A percentile compares a stretch with the other conserved stretches of the same genome.
Evolutionary conservation across 1,140 invertebrate genomes (phyloP).

Genomic region (Cydia strobilella): DNA sequence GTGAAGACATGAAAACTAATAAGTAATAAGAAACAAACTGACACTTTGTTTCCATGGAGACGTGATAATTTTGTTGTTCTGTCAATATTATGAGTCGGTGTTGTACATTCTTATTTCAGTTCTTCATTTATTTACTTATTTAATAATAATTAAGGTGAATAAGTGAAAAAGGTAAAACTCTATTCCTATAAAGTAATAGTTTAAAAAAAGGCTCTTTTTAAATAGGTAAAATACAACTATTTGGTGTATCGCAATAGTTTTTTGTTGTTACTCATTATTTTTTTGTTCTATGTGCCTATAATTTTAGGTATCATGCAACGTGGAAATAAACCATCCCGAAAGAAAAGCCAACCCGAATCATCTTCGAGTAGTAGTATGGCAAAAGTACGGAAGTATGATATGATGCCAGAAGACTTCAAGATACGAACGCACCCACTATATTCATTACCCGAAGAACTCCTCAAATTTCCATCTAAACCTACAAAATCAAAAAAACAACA

Average conservation of each 20-base stretch:
- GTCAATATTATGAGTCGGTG: neutral
- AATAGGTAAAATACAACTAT: neutral
- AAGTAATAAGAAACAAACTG: neutral
- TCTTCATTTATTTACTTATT: neutral
- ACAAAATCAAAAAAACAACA: conserved; percentile 54
- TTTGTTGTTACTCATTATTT: neutral
- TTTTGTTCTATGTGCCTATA: neutral
- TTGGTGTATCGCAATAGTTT: neutral
- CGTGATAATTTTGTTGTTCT: conserved; percentile 1
- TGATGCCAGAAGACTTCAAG: conserved; percentile 80
- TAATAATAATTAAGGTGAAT: neutral
- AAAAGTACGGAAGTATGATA: conserved; percentile 74
- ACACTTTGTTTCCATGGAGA: neutral
- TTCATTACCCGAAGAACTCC: conserved; percentile 78
- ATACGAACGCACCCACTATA: conserved; percentile 77
- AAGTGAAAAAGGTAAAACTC: neutral
- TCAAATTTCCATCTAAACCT: conserved; percentile 63
- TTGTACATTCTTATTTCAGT: neutral
- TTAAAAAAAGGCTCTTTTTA: neutral
- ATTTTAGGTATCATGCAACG: conserved; percentile 19
- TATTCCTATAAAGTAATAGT: neutral
- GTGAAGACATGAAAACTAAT: neutral
- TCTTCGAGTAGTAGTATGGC: conserved; percentile 59
- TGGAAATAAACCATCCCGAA: conserved; percentile 49
- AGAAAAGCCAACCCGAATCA: conserved; percentile 54